Conservation (phyloP, 2,113 vertebrate genomes). For the Austrofundulus limnaeus region DNA sequence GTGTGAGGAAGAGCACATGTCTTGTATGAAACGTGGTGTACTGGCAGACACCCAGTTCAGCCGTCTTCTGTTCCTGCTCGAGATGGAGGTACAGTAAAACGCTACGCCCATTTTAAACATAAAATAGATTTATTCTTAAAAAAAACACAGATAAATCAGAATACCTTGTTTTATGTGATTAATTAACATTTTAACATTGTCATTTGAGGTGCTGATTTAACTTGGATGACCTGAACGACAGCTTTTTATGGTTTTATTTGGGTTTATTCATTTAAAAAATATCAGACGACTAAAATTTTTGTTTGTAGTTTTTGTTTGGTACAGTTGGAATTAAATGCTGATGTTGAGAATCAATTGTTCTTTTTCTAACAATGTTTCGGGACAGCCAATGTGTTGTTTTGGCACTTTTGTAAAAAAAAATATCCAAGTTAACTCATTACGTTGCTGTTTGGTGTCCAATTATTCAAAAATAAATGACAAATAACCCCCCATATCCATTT, state of each 20-base stretch:
- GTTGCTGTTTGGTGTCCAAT: constrained; percentile 33
- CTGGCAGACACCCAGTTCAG: constrained; percentile 55
- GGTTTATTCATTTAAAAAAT: neutral
- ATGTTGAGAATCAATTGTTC: neutral
- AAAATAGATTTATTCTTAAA: too few relatives aligned
- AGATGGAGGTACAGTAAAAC: constrained; percentile 26
- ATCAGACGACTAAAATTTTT: neutral
- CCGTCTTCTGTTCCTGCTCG: constrained; percentile 33
- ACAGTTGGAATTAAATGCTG: neutral
- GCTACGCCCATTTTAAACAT: constrained; percentile 3
- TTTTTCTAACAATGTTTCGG: neutral
- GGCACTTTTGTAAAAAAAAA: neutral
- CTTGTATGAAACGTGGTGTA: constrained; percentile 56
- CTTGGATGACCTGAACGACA: neutral
- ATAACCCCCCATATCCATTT: constrained; percentile 25
- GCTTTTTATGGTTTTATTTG: neutral
- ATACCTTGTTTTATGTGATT: constrained; percentile 4
- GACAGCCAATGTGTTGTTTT: neutral
- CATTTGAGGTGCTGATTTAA: neutral
- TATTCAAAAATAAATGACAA: constrained; percentile 46
- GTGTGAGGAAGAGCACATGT: constrained; percentile 54
- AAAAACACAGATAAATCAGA: neutral
- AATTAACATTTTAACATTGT: neutral
- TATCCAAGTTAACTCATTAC: constrained; percentile 14
- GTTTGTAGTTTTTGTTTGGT: neutral